Evolutionary conservation across 2,797 vertebrate species (phyloP).

Genomic region (Dallia pectoralis): DNA sequence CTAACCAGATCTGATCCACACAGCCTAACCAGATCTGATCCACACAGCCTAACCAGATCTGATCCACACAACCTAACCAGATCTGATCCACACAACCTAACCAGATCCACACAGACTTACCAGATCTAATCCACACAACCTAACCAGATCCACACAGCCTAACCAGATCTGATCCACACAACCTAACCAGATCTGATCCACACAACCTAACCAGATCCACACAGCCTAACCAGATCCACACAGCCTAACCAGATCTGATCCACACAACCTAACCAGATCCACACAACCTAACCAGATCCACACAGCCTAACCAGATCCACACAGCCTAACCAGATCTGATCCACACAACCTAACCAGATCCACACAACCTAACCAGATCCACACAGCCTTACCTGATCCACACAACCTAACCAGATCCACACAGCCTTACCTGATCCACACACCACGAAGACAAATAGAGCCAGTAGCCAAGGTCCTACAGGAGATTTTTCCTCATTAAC

Average conservation of each 20-base stretch:
- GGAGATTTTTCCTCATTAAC: conserved; percentile 79
- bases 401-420: not conserved
- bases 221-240: not conserved
- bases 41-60: too few species aligned
- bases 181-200: too few species aligned
- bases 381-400: not conserved
- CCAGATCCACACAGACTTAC: too few species aligned
- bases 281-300: not conserved
- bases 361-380: not conserved
- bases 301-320: not conserved
- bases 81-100: not conserved
- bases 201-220: too few species aligned
- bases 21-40: too few species aligned
- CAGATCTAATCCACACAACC: too few species aligned
- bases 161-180: too few species aligned
- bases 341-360: not conserved
- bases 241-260: too few species aligned
- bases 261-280: too few species aligned
- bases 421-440: conserved; percentile 69
- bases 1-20: not conserved
- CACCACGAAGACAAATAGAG: conserved; percentile 81
- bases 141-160: too few species aligned
- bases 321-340: not conserved
- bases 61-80: too few species aligned
- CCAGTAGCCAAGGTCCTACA: conserved; percentile 80